Base-by-base conservation (phyloP, 2,113 vertebrate genomes). In the Xiphophorus hellerii region DNA sequence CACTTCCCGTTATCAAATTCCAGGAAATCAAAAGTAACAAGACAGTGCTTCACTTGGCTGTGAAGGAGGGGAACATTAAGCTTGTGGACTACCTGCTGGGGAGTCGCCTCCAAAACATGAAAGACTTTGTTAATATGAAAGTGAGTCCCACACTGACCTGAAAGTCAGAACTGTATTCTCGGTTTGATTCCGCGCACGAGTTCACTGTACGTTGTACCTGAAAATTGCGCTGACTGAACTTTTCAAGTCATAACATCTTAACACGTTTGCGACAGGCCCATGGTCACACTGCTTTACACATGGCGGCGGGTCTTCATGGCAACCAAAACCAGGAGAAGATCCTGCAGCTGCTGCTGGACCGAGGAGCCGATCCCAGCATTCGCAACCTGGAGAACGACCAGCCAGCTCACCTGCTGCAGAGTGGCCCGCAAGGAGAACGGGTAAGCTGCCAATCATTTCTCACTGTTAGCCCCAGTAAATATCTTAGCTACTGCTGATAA, bases 21-120 rank as follows among this genome's bases (percentile, higher is more conserved):
- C 86, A 98, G 97, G 97, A 98, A 90, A 95, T 97, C 87, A 98
- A 98, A 93, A 98, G 96, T 87, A 97, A 94, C 86, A 97, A 96
- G 92, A 97, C 96, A 0, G 93, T 94, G 30, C 87, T 97, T 62
- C 97, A 98, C 79, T 89, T 97, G 90, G 95, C 96, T 1, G 97
- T 98, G 29, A 97, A 97, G 87, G 96, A 96, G 20, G 96, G 94
- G 78, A 97, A 97, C 80, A 87, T 96, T 0, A 86, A 93, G 2
- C 83, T 98, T 73, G 95, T 96, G 30, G 93, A 92, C 33, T 93
- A 95, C 84, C 92, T 98, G 65, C 92, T 97, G 62, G 92, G 87
- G n/a, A 87, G 93, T 62, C 93, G 92, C 0, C 86, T 90, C 77
- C 71, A 67, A 0, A 94, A 96, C 82, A 92, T 94, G 67, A 93